phyloP scores from a whole-genome alignment of 1,140 invertebrate genomes.

The Drosophila pseudoananassae region DNA sequence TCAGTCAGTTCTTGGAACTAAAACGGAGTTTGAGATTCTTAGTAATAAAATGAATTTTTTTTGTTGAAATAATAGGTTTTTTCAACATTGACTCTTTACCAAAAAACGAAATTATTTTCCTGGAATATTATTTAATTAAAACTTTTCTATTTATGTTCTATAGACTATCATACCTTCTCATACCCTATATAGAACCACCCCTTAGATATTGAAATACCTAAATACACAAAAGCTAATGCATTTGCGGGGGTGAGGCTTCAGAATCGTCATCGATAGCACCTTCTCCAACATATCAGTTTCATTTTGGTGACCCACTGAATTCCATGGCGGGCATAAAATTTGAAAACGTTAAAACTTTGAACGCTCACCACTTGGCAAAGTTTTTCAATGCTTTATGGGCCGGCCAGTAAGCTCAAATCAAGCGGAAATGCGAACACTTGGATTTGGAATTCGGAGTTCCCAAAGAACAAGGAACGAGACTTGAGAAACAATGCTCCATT shows the following conservation, averaged over 20 bases:
- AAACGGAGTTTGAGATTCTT: slow-evolving; percentile 1
- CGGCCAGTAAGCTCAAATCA: slow-evolving; percentile 60
- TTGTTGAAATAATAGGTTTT: too few relatives aligned
- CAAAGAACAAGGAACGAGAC: slow-evolving; percentile 8
- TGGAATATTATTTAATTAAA: too few relatives aligned
- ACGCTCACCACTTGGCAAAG: slow-evolving; percentile 32
- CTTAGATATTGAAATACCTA: slow-evolving; percentile 43
- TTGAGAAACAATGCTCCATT: slow-evolving; percentile 74
- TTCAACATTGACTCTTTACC: too few relatives aligned
- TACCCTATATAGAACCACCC: slow-evolving; percentile 18
- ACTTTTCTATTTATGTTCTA: too few relatives aligned
- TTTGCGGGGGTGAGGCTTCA: slow-evolving; percentile 15
- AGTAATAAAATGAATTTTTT: not conserved
- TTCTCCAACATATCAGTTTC: slow-evolving; percentile 61
- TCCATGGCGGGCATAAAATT: slow-evolving; percentile 55
- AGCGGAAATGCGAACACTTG: slow-evolving; percentile 55
- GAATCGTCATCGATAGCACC: slow-evolving; percentile 23
- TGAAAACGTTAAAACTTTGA: slow-evolving; percentile 49
- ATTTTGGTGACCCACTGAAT: slow-evolving; percentile 52
- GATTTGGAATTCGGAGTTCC: slow-evolving; percentile 5
- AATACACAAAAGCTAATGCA: slow-evolving; percentile 54
- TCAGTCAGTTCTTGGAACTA: slow-evolving; percentile 1
- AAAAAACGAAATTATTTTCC: too few relatives aligned
- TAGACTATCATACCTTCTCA: not conserved
- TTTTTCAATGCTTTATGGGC: slow-evolving; percentile 62